phyloP scores from a whole-genome alignment of 2,888 invertebrate species.

The Sarcophaga subvicina region DNA sequence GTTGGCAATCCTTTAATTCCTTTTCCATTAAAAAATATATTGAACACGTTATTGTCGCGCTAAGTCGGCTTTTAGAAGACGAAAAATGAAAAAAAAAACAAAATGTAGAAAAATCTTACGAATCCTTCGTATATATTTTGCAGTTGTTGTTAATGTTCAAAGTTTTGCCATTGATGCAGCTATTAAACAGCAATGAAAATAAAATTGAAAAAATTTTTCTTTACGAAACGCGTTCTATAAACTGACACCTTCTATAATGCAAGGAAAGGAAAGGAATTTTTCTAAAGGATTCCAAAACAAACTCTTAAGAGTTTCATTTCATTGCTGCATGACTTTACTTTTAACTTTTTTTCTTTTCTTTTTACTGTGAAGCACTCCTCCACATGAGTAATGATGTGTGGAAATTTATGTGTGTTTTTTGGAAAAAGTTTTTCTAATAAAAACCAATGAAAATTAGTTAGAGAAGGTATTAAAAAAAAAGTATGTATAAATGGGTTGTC shows the following conservation, averaged over 20 bases:
- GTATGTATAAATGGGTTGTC: background rate
- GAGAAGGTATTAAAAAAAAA: background rate
- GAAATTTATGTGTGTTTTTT: constrained; percentile 68
- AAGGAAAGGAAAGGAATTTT: constrained; percentile 26
- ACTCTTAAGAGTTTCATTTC: background rate
- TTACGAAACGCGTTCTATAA: constrained; percentile 41
- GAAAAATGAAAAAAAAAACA: background rate
- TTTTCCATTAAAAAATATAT: constrained; percentile 26
- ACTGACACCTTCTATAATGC: constrained; percentile 57
- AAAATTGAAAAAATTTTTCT: constrained; percentile 63
- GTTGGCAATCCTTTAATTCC: constrained; percentile 46
- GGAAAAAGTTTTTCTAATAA: constrained; percentile 65
- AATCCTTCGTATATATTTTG: background rate
- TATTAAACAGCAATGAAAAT: constrained; percentile 72
- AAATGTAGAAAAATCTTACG: background rate
- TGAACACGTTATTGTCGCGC: constrained; percentile 46
- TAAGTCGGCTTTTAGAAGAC: constrained; percentile 44
- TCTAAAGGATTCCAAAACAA: background rate
- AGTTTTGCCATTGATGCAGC: constrained; percentile 73
- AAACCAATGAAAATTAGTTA: constrained; percentile 68
- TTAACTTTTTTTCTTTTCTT: constrained; percentile 17
- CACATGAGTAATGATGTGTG: constrained; percentile 71
- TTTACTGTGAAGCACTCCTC: constrained; percentile 30
- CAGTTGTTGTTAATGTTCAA: constrained; percentile 70
- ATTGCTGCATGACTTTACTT: background rate